Evolutionary conservation across 2,797 vertebrate genomes (phyloP).

Genomic region (Lacerta agilis): DNA sequence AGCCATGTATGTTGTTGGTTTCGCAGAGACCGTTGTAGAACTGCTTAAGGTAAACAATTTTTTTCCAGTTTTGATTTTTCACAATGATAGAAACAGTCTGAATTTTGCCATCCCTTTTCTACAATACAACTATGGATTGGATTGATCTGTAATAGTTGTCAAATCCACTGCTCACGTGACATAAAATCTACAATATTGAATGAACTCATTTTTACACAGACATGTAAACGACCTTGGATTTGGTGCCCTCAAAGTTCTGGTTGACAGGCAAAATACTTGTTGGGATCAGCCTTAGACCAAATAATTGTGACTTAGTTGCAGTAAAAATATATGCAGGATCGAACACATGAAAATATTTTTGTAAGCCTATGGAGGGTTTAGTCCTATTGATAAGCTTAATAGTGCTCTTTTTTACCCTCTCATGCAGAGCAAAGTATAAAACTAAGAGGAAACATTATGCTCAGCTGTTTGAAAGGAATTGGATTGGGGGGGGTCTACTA

Average conservation of each 20-base stretch:
- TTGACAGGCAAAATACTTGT: not conserved
- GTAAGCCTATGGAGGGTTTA: not conserved
- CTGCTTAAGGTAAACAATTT: conserved; percentile 84
- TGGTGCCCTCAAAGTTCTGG: not conserved
- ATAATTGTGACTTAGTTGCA: not conserved
- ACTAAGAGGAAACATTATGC: not conserved
- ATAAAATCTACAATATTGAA: not conserved
- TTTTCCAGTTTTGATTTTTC: not conserved
- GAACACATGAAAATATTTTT: not conserved
- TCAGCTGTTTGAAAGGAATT: not conserved
- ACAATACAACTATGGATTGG: not conserved
- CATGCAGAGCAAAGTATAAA: not conserved
- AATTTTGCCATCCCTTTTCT: not conserved
- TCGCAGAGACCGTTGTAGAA: conserved; percentile 94
- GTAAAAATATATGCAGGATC: not conserved
- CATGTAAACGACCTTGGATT: not conserved
- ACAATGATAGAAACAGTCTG: not conserved
- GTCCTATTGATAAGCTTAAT: not conserved
- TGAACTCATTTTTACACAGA: not conserved
- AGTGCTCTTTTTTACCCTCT: accelerated
- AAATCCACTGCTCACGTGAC: not conserved
- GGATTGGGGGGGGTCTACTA: not conserved
- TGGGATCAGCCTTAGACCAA: not conserved
- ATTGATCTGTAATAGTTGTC: not conserved
- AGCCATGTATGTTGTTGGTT: conserved; percentile 99